Evolutionary conservation across 2,113 vertebrate genomes (phyloP).

Genomic region (Phrynosoma platyrhinos): DNA sequence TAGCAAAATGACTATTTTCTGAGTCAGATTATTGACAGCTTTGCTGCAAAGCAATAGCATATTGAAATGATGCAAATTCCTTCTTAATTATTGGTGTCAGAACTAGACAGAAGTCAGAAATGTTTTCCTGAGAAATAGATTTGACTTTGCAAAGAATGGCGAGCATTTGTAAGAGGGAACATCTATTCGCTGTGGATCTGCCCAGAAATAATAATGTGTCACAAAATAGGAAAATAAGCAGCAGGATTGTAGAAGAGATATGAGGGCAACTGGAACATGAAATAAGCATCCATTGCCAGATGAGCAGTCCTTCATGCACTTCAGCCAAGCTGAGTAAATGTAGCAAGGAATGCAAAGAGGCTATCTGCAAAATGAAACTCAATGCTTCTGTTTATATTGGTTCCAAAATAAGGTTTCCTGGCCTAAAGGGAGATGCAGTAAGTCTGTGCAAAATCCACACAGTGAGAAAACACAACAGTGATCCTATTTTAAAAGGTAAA

Average conservation of each 20-base stretch:
- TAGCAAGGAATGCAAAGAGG: constrained; percentile 71
- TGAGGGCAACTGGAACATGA: constrained; percentile 69
- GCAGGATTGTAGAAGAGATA: not conserved
- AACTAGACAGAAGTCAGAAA: not conserved
- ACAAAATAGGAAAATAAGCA: not conserved
- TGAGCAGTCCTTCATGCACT: constrained; percentile 66
- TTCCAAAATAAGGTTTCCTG: constrained; percentile 68
- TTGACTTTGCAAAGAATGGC: not conserved
- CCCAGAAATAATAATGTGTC: not conserved
- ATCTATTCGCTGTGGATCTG: not conserved
- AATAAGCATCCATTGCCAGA: constrained; percentile 67
- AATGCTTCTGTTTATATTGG: constrained; percentile 72
- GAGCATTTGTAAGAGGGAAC: not conserved
- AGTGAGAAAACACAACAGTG: not conserved
- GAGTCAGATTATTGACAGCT: not conserved
- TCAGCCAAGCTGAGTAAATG: constrained; percentile 73
- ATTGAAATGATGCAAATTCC: constrained; percentile 3
- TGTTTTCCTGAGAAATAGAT: not conserved
- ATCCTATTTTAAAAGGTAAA: not conserved
- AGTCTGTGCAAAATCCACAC: not conserved
- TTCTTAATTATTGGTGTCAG: not conserved
- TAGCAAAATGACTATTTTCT: not conserved
- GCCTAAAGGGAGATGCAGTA: not conserved
- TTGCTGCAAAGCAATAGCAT: not conserved
- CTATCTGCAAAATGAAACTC: constrained; percentile 50